phyloP scores from a whole-genome alignment of 2,797 vertebrate species.

The Lagocephalus sceleratus region DNA sequence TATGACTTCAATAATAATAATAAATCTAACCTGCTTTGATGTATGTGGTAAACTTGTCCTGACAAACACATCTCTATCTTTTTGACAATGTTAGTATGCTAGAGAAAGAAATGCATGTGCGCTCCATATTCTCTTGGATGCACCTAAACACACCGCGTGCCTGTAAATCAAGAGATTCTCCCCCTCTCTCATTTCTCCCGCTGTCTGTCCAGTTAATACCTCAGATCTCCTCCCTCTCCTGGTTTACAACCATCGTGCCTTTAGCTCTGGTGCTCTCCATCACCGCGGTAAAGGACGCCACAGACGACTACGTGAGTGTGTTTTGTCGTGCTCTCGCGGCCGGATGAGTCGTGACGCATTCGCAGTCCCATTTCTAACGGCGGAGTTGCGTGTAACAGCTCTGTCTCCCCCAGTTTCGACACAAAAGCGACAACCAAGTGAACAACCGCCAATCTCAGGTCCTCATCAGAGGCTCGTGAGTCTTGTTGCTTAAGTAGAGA shows the following conservation, averaged over 20 bases:
- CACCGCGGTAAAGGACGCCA: constrained; percentile 95
- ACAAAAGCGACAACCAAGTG: constrained; percentile 95
- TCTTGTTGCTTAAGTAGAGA: background rate
- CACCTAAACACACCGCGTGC: no score
- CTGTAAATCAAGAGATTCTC: no score
- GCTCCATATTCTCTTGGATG: no score
- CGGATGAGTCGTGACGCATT: background rate
- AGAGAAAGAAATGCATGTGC: no score
- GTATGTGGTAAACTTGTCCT: no score
- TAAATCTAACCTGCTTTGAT: no score
- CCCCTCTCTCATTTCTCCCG: background rate
- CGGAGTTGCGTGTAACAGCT: background rate
- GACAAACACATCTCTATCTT: no score
- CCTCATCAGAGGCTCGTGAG: constrained; percentile 89
- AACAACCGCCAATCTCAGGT: constrained; percentile 96
- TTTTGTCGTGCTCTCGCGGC: background rate
- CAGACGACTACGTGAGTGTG: constrained; percentile 91
- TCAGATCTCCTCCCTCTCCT: constrained; percentile 93
- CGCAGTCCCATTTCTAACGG: background rate
- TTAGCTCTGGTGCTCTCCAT: constrained; percentile 94
- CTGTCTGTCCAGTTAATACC: constrained; percentile 84
- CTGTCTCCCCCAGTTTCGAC: constrained; percentile 83
- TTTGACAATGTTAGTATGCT: no score
- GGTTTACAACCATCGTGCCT: constrained; percentile 99
- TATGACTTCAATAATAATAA: no score